These are phyloP conservation scores for Distichodus sexfasciatus DNA, from an alignment of 2,797 vertebrate species.

Conservation along the genomic window DNA sequence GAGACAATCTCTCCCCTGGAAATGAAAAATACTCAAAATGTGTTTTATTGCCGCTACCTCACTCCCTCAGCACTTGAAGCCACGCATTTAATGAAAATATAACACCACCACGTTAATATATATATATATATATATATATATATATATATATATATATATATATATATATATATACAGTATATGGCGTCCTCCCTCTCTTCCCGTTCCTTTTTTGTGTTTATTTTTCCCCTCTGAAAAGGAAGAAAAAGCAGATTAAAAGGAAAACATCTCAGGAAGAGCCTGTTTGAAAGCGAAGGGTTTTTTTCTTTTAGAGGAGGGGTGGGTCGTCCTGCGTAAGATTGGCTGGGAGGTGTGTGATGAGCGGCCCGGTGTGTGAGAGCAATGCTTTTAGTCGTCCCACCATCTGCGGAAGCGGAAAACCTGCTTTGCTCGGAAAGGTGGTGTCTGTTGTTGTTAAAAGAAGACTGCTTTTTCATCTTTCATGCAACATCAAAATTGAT, in stretches of 20 bases:
- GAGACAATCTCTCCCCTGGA: slow-evolving; percentile 52
- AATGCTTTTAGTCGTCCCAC: slow-evolving; percentile 6
- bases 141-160: not conserved
- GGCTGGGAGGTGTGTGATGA: not conserved
- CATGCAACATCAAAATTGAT: too few species aligned
- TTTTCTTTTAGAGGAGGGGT: slow-evolving; percentile 9
- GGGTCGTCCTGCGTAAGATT: slow-evolving; percentile 1
- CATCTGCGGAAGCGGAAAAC: not conserved
- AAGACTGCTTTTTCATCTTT: too few species aligned
- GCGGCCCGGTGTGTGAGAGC: not conserved
- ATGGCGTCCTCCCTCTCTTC: not conserved
- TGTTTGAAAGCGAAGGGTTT: not conserved
- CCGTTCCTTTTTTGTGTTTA: not conserved
- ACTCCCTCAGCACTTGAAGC: slow-evolving; percentile 49
- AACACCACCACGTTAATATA: slow-evolving; percentile 43
- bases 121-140: not conserved
- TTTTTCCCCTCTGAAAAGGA: slow-evolving; percentile 29
- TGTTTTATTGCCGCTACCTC: slow-evolving; percentile 47
- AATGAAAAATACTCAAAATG: slow-evolving; percentile 56
- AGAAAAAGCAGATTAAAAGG: not conserved
- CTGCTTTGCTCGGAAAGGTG: too few species aligned
- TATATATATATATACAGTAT: not conserved
- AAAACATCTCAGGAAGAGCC: not conserved
- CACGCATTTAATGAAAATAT: slow-evolving; percentile 52
- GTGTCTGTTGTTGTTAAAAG: too few species aligned